A percentile compares a stretch with the other conserved stretches of the same genome.
These are phyloP conservation scores for Manduca sexta DNA, from an alignment of 1,140 invertebrate genomes.

Conservation along the genomic window DNA sequence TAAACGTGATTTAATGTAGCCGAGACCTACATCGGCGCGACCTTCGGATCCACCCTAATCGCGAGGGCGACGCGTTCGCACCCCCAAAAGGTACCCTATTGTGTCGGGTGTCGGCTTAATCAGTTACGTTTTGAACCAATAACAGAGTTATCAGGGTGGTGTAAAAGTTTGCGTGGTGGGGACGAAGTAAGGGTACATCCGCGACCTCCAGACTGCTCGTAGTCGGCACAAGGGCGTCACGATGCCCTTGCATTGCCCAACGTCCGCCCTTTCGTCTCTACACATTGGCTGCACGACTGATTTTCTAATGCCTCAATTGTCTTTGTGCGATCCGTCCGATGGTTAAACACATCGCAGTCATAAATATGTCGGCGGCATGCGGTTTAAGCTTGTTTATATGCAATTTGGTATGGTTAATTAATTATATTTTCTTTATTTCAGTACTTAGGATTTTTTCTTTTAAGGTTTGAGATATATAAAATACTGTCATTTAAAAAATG, in stretches of 20 bases:
- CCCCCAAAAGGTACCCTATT: not conserved
- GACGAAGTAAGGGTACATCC: slow-evolving; percentile 46
- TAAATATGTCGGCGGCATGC: too few relatives aligned
- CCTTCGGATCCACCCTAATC: slow-evolving; percentile 1
- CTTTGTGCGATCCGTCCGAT: not conserved
- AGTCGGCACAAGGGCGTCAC: slow-evolving; percentile 38
- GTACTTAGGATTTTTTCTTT: too few relatives aligned
- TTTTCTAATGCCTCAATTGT: slow-evolving; percentile 7
- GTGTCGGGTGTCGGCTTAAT: not conserved
- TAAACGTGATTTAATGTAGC: too few relatives aligned
- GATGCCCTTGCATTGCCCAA: slow-evolving; percentile 50
- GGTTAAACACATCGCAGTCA: too few relatives aligned
- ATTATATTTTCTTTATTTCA: too few relatives aligned
- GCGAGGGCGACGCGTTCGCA: not conserved
- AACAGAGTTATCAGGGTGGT: slow-evolving; percentile 21
- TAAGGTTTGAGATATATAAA: too few relatives aligned
- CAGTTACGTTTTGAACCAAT: not conserved
- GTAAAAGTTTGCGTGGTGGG: slow-evolving; percentile 26
- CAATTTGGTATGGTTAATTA: too few relatives aligned
- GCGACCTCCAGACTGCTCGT: slow-evolving; percentile 60
- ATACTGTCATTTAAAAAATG: too few relatives aligned
- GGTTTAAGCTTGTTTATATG: too few relatives aligned
- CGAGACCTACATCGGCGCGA: not conserved
- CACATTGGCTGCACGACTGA: slow-evolving; percentile 12
- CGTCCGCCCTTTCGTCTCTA: slow-evolving; percentile 42